These are phyloP conservation scores for Gobius niger DNA, from an alignment of 2,113 vertebrate genomes.

Conservation along the genomic window DNA sequence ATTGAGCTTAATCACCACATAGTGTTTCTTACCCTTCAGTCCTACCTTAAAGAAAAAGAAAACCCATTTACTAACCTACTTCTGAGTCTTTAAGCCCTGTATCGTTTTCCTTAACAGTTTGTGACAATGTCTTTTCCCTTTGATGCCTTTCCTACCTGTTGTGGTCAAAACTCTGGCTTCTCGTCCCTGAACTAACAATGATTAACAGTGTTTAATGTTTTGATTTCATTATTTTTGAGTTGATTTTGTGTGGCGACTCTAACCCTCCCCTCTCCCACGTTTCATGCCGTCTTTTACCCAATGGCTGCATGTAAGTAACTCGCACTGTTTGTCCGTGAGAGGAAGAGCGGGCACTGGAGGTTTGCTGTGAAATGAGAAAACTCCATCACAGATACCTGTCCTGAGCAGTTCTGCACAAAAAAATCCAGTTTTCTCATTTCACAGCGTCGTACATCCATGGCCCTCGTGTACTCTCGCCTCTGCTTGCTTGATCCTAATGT, in stretches of 20 bases:
- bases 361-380: neutral
- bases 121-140: slow-evolving; percentile 26
- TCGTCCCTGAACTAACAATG: slow-evolving; percentile 49
- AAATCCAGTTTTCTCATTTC: neutral
- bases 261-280: slow-evolving; percentile 89
- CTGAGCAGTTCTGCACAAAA: neutral
- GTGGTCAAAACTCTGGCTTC: slow-evolving; percentile 12
- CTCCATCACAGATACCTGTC: neutral
- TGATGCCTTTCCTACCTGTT: slow-evolving; percentile 34
- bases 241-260: slow-evolving; percentile 50
- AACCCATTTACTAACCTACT: neutral
- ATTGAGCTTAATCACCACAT: too few species aligned
- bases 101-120: neutral
- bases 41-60: neutral
- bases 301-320: slow-evolving; percentile 99
- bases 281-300: slow-evolving; percentile 99
- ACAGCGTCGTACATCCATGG: neutral
- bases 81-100: neutral
- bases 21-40: neutral
- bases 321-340: slow-evolving; percentile 46
- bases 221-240: slow-evolving; percentile 23
- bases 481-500: slow-evolving; percentile 29
- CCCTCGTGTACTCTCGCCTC: slow-evolving; percentile 1
- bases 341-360: neutral
- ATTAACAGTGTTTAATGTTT: slow-evolving; percentile 33